Percentiles rank a stretch among this genome's conserved stretches.
phyloP scores from a whole-genome alignment of 37 sponge, comb jelly and placozoan genomes.

The Corticium candelabrum region DNA sequence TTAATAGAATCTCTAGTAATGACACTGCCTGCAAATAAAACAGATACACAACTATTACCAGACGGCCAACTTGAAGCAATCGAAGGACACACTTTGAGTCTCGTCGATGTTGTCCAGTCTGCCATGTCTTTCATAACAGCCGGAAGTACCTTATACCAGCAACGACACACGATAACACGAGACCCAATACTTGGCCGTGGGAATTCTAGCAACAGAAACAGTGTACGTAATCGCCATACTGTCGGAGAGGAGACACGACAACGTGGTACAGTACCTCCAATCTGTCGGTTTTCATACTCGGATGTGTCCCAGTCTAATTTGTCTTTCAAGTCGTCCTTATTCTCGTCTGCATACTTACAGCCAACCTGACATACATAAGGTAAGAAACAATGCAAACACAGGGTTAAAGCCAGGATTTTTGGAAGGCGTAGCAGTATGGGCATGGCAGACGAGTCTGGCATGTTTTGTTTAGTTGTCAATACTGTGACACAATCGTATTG shows the following conservation, averaged over 20 bases:
- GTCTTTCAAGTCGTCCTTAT: constrained; percentile 85
- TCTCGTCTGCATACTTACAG: constrained; percentile 60
- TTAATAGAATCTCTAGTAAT: constrained; percentile 48
- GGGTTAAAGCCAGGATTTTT: no score
- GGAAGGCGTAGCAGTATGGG: no score
- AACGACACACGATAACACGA: constrained; percentile 67
- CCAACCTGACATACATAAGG: constrained; percentile 30
- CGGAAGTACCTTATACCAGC: constrained; percentile 84
- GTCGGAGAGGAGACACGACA: no score
- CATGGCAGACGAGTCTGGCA: no score
- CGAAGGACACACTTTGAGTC: constrained; percentile 76
- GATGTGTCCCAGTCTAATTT: constrained; percentile 45
- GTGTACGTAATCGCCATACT: no score
- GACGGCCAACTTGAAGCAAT: no score
- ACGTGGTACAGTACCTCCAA: no score
- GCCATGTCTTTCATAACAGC: constrained; percentile 69
- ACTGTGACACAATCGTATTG: not conserved
- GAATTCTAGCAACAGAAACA: constrained; percentile 25
- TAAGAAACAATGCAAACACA: no score
- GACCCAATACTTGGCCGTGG: constrained; percentile 76
- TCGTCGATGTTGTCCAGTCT: constrained; percentile 80
- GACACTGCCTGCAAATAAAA: constrained; percentile 42
- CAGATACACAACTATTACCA: no score
- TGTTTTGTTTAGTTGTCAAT: no score
- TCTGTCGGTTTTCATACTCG: no score